A percentile compares a stretch with the other conserved stretches of the same genome.
Conservation (phyloP, 2,888 invertebrate genomes). For the Myopa tessellatipennis region DNA sequence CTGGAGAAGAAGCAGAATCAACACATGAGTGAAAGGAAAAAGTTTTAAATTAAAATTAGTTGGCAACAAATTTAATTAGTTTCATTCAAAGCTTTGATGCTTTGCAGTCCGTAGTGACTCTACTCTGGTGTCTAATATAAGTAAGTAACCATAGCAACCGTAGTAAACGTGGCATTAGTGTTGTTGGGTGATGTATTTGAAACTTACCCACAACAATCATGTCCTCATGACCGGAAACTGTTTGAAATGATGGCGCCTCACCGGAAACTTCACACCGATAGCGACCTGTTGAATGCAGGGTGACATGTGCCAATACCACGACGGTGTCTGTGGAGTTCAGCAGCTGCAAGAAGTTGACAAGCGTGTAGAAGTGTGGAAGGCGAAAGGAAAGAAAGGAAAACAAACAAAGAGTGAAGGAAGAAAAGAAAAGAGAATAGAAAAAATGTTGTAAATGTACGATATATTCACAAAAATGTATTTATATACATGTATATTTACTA, state of each 20-base stretch:
- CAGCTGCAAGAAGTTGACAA: constrained; percentile 68
- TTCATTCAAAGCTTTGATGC: constrained; percentile 12
- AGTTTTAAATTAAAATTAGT: constrained; percentile 30
- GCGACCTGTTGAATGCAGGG: constrained; percentile 77
- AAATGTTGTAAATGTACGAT: background rate
- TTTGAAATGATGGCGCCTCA: constrained; percentile 81
- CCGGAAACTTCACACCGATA: constrained; percentile 84
- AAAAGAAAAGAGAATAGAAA: background rate
- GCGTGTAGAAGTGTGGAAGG: background rate
- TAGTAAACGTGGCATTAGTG: too few relatives aligned
- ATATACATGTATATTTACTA: too few relatives aligned
- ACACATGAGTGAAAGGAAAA: background rate
- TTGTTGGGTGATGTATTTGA: background rate
- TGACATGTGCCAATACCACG: constrained; percentile 76
- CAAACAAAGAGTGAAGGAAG: background rate
- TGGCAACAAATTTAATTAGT: constrained; percentile 34
- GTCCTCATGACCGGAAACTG: constrained; percentile 79
- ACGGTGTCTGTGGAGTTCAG: constrained; percentile 75
- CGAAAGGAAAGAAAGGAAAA: background rate
- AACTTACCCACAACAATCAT: constrained; percentile 81
- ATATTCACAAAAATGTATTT: too few relatives aligned
- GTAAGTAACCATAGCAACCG: too few relatives aligned
- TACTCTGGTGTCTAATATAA: too few relatives aligned
- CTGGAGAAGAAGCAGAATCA: background rate
- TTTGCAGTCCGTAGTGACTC: too few relatives aligned